phyloP scores from a whole-genome alignment of 2,797 vertebrate species.

The Sparus aurata region DNA sequence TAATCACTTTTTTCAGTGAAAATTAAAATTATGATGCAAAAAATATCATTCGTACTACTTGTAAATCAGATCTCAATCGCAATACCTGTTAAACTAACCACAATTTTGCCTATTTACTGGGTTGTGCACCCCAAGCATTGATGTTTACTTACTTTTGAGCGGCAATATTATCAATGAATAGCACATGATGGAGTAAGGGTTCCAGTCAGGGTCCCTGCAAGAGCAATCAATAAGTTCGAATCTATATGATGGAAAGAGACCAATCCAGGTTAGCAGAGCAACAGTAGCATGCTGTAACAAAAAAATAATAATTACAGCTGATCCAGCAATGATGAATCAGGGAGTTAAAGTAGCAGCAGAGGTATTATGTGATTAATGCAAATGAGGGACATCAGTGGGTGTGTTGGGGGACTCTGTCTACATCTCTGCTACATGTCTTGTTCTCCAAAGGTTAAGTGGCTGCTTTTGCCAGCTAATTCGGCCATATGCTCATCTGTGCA shows the following conservation, averaged over 20 bases:
- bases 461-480: conserved; percentile 71
- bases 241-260: conserved; percentile 52
- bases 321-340: conserved; percentile 51
- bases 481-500: conserved; percentile 78
- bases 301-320: conserved; percentile 50
- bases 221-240: conserved; percentile 38
- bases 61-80: too few species aligned
- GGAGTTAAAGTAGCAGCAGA: conserved; percentile 56
- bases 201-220: conserved; percentile 18
- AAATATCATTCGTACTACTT: too few species aligned
- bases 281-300: not conserved
- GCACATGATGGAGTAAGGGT: conserved; percentile 10
- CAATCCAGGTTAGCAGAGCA: conserved; percentile 29
- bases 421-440: conserved; percentile 67
- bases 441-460: conserved; percentile 79
- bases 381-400: conserved; percentile 59
- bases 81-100: too few species aligned
- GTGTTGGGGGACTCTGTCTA: conserved; percentile 48
- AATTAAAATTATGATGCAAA: too few species aligned
- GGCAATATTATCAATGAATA: not conserved
- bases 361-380: conserved; percentile 68
- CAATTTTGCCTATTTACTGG: too few species aligned
- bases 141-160: conserved; percentile 23
- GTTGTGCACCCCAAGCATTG: too few species aligned
- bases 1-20: too few species aligned